phyloP scores from a whole-genome alignment of 2,888 invertebrate genomes.

The Proisotoma minuta region DNA sequence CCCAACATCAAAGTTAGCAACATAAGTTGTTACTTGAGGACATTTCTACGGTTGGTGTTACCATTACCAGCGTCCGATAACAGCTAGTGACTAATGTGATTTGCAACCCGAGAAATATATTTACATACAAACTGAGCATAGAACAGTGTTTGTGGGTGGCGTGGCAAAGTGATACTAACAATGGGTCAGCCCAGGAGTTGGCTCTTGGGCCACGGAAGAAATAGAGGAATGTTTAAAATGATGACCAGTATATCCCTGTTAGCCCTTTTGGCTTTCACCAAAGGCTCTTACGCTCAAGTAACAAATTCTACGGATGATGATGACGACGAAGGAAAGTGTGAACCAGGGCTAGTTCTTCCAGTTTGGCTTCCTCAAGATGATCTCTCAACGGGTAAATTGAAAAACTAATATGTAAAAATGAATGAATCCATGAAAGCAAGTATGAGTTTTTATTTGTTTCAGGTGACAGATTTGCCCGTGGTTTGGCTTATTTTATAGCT shows the following conservation, averaged over 20 bases:
- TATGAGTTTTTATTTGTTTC: slow-evolving; percentile 47
- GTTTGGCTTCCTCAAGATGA: slow-evolving; percentile 80
- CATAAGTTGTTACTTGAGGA: no score
- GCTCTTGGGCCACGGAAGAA: slow-evolving; percentile 6
- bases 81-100: no score
- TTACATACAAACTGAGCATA: no score
- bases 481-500: slow-evolving; percentile 76
- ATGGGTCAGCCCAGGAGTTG: slow-evolving; percentile 14
- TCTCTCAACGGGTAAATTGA: slow-evolving; percentile 54
- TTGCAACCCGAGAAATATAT: no score
- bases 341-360: slow-evolving; percentile 79
- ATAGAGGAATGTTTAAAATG: background rate
- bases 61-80: no score
- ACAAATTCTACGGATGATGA: slow-evolving; percentile 6
- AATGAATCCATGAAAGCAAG: background rate
- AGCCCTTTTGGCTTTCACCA: background rate
- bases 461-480: slow-evolving; percentile 76
- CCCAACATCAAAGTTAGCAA: no score
- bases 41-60: no score
- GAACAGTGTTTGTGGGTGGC: no score
- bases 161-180: background rate
- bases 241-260: background rate
- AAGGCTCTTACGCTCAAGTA: background rate
- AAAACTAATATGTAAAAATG: background rate
- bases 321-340: slow-evolving; percentile 56